A percentile compares a stretch with the other conserved stretches of the same genome.
phyloP scores from a whole-genome alignment of 1,140 invertebrate genomes.

The Pseudomyrmex cubaensis region DNA sequence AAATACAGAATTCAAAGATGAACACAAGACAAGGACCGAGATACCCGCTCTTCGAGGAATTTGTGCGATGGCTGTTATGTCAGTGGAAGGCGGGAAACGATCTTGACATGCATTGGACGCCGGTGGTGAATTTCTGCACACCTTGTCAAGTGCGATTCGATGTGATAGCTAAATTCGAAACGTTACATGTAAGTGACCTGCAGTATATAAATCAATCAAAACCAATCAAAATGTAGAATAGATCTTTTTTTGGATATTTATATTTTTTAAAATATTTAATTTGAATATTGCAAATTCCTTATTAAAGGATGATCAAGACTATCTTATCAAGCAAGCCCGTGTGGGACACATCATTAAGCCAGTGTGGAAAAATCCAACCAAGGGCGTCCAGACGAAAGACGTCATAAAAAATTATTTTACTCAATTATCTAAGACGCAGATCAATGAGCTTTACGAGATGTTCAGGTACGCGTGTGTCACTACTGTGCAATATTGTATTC shows the following conservation, averaged over 20 bases:
- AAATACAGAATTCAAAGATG: constrained; percentile 77
- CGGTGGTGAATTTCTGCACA: constrained; percentile 94
- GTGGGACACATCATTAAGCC: constrained; percentile 92
- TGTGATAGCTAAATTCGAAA: constrained; percentile 95
- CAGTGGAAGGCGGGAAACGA: constrained; percentile 87
- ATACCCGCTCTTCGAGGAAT: constrained; percentile 92
- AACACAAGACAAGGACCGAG: constrained; percentile 83
- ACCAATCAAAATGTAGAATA: neutral
- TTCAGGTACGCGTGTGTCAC: constrained; percentile 87
- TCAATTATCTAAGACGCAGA: constrained; percentile 90
- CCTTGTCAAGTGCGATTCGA: constrained; percentile 95
- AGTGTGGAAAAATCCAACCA: constrained; percentile 92
- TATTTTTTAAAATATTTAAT: constrained; percentile 12
- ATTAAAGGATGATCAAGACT: constrained; percentile 92
- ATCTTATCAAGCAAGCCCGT: constrained; percentile 91
- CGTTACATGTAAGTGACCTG: constrained; percentile 87
- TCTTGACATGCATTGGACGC: constrained; percentile 96
- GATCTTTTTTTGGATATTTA: constrained; percentile 15
- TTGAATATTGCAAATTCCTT: constrained; percentile 50
- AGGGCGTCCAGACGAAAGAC: constrained; percentile 89
- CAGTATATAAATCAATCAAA: neutral
- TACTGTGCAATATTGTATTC: neutral
- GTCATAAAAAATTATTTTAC: constrained; percentile 91
- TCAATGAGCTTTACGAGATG: constrained; percentile 91
- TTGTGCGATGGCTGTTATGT: constrained; percentile 91